These are phyloP conservation scores for Octodonta nipae DNA, from an alignment of 2,888 invertebrate genomes.

Conservation along the genomic window DNA sequence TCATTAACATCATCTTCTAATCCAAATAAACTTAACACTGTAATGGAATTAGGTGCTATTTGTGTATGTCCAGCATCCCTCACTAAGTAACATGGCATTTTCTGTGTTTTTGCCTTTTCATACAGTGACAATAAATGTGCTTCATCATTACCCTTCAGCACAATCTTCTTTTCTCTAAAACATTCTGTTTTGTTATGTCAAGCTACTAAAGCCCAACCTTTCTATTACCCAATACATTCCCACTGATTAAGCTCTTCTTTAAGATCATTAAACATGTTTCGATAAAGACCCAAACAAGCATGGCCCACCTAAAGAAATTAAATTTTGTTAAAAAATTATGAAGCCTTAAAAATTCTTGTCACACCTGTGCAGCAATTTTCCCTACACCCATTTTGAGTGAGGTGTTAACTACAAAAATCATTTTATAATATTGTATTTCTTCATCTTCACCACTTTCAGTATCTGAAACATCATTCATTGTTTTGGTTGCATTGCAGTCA, in stretches of 20 bases:
- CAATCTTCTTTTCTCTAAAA: constrained; percentile 36
- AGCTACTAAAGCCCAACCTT: no score
- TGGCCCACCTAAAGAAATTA: constrained; percentile 38
- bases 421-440: constrained; percentile 39
- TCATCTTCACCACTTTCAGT: constrained; percentile 23
- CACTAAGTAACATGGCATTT: constrained; percentile 26
- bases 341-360: no score
- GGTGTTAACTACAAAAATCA: constrained; percentile 50
- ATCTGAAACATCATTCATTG: constrained; percentile 16
- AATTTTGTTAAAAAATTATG: constrained; percentile 8
- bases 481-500: constrained; percentile 12
- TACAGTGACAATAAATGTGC: constrained; percentile 32
- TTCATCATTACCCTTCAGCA: constrained; percentile 32
- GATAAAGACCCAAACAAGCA: constrained; percentile 44
- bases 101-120: constrained; percentile 25
- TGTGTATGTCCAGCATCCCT: constrained; percentile 36
- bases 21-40: constrained; percentile 40
- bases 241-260: constrained; percentile 38
- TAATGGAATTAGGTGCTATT: constrained; percentile 35
- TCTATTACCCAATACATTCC: constrained; percentile 37
- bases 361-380: constrained; percentile 45
- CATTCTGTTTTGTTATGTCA: no score
- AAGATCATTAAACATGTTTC: constrained; percentile 32
- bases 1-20: constrained; percentile 34
- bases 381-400: constrained; percentile 49